Conservation (phyloP, 2,888 invertebrate species). For the Serripes groenlandicus region DNA sequence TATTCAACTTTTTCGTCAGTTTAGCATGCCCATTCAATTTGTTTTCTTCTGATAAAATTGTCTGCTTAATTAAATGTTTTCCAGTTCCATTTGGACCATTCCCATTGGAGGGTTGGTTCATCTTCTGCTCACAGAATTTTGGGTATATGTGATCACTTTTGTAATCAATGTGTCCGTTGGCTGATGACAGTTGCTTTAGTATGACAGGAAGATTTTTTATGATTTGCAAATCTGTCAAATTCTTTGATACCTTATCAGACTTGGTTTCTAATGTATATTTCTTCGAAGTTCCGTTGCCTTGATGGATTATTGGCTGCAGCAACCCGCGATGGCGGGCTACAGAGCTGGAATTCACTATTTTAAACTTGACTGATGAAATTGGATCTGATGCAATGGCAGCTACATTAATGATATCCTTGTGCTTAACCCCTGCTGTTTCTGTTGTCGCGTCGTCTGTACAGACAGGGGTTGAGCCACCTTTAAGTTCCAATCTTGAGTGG, state of each 20-base stretch:
- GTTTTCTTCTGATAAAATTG: constrained; percentile 40
- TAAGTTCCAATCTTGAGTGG: constrained; percentile 83
- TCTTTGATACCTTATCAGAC: constrained; percentile 33
- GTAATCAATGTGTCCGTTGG: constrained; percentile 21
- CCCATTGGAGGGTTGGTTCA: constrained; percentile 70
- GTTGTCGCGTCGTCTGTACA: constrained; percentile 36
- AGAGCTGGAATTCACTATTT: constrained; percentile 38
- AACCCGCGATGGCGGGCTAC: constrained; percentile 42
- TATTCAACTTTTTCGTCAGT: not conserved
- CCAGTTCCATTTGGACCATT: constrained; percentile 62
- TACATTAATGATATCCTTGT: constrained; percentile 4
- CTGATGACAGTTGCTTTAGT: constrained; percentile 41
- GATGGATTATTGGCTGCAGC: constrained; percentile 54
- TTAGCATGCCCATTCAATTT: constrained; percentile 61
- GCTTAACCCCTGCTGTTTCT: constrained; percentile 20
- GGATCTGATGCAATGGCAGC: constrained; percentile 23
- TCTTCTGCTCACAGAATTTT: constrained; percentile 51
- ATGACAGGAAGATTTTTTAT: constrained; percentile 49
- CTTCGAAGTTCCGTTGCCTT: constrained; percentile 23
- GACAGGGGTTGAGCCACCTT: constrained; percentile 70
- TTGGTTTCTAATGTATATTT: constrained; percentile 12
- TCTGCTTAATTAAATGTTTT: constrained; percentile 52
- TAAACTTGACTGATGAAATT: constrained; percentile 52
- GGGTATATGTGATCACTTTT: constrained; percentile 31
- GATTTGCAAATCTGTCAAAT: constrained; percentile 41